Percentiles rank a stretch among this genome's conserved stretches.
phyloP scores from a whole-genome alignment of 2,113 vertebrate species.

The Ophiodon elongatus region DNA sequence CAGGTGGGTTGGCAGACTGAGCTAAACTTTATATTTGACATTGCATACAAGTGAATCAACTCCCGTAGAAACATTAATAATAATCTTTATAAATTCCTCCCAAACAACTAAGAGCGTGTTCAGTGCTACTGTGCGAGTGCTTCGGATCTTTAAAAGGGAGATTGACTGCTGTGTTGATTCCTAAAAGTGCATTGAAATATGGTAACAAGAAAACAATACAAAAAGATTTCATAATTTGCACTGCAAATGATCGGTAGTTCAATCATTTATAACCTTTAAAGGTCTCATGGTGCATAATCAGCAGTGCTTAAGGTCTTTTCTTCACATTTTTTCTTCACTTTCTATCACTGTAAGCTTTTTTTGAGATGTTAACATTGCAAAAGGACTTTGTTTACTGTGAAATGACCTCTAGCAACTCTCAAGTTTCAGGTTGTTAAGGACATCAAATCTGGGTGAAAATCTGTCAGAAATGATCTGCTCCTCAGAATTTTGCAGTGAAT shows the following conservation, averaged over 20 bases:
- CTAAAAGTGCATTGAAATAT: not conserved
- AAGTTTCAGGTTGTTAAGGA: not conserved
- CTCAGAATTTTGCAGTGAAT: not conserved
- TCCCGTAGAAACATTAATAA: not conserved
- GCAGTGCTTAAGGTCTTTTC: not conserved
- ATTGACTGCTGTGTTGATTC: not conserved
- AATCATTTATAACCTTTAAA: slow-evolving; percentile 22
- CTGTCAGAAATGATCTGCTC: not conserved
- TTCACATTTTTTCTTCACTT: not conserved
- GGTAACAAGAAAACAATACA: not conserved
- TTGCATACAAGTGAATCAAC: not conserved
- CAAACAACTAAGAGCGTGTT: not conserved
- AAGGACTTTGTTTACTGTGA: not conserved
- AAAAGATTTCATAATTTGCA: not conserved
- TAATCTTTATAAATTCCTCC: not conserved
- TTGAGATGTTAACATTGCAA: not conserved
- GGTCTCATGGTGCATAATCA: slow-evolving; percentile 3
- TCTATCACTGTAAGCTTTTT: not conserved
- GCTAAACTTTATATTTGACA: not conserved
- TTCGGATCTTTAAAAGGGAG: not conserved
- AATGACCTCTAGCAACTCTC: not conserved
- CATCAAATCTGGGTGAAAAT: not conserved
- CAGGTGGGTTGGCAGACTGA: not conserved
- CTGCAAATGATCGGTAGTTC: not conserved
- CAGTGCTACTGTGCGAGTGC: too few species aligned